Evolutionary conservation across 1,140 invertebrate genomes (phyloP).

Genomic region (Teleogryllus occipitalis): DNA sequence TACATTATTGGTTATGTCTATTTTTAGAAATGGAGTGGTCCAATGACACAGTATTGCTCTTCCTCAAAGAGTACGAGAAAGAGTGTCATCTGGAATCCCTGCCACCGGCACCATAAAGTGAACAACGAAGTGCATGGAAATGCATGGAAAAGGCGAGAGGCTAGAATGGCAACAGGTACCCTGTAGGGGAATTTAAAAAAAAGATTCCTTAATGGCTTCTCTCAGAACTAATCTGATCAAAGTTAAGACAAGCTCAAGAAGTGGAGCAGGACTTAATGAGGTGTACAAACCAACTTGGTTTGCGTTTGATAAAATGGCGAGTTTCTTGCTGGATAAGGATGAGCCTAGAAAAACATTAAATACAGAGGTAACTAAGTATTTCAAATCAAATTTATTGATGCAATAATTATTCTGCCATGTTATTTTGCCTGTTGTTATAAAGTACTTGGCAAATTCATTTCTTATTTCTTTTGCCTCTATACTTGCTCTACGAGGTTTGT

Average conservation of each 20-base stretch:
- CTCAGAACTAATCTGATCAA: neutral
- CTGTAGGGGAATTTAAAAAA: neutral
- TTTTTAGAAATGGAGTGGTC: neutral
- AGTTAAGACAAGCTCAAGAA: neutral
- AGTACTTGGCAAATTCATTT: conserved; percentile 23
- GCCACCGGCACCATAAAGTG: neutral
- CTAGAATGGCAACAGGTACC: neutral
- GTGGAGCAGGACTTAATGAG: too few species aligned
- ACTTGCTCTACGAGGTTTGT: conserved; percentile 11
- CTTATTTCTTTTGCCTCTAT: conserved; percentile 14
- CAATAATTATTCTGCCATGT: conserved; percentile 9
- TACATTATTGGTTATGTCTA: neutral
- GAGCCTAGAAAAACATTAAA: too few species aligned
- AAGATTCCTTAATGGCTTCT: neutral
- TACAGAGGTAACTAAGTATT: too few species aligned
- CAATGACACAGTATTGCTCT: neutral
- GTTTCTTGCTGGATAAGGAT: too few species aligned
- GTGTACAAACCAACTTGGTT: too few species aligned
- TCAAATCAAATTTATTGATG: too few species aligned
- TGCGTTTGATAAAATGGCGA: too few species aligned
- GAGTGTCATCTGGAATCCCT: neutral
- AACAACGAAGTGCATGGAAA: neutral
- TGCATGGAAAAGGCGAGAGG: neutral
- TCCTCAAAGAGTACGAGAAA: neutral
- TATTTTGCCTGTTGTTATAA: neutral